Evolutionary conservation across 2,888 invertebrate genomes (phyloP), one percentile per base, ranked within the genome.

Genomic region (Agonopterix alstromeriana): DNA sequence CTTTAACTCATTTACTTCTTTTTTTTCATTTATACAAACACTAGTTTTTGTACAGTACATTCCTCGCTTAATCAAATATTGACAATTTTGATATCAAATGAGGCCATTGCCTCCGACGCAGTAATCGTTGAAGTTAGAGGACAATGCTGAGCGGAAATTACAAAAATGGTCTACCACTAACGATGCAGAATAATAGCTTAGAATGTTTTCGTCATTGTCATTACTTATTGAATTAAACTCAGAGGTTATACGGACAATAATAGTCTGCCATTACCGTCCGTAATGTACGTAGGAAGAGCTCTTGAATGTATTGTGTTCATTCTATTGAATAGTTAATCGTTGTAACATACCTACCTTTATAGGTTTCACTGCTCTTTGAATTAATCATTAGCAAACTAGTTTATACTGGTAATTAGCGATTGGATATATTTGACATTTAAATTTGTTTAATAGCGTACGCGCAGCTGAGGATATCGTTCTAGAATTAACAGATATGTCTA

Each of bases 51-150:
- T 60, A 48, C 56, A 50, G 53, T 53, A 57, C 67, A 73, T 72
- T 65, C 64, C 63, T 65, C 58, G 59, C 59, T 65, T 65, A 65
- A 63, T 72, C 65, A 73, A 75, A 75, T 73, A 77, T 76, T 73
- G 73, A 71, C 65, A 65, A 63, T 60, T 12, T 42, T 12, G 54
- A 54, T 63, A 50, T 52, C 50, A 55, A 76, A 67, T 65, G 69
- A 67, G 76, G 72, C 66, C 73, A 68, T 72, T 74, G 70, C 67
- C 70, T 73, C 65, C 56, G 51, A 43, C 52, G 58, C 56, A 53
- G 56, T 61, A 64, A 67, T 69, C 65, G 63, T 63, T 50, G 52
- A 57, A 27, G 51, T 48, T 55, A 53, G 64, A 66, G 63, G 63
- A 70, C 69, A 61, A 56, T 60, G 59, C 56, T 56, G 56, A 65